phyloP scores from a whole-genome alignment of 2,888 invertebrate species.

The Acronicta psi region DNA sequence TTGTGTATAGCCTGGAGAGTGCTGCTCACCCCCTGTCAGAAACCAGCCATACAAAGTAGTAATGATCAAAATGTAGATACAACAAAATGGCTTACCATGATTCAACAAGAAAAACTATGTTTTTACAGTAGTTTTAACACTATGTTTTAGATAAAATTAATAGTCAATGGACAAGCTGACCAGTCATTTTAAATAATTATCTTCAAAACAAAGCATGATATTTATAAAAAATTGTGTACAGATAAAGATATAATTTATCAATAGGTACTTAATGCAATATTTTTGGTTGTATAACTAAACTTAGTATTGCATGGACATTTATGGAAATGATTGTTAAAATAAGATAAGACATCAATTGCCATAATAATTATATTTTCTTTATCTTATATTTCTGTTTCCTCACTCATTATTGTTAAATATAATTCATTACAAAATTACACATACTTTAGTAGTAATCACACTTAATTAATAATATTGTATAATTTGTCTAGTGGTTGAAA shows the following conservation, averaged over 20 bases:
- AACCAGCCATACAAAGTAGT: not conserved
- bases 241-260: slow-evolving; percentile 31
- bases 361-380: slow-evolving; percentile 4
- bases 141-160: too few species aligned
- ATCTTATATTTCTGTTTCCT: slow-evolving; percentile 1
- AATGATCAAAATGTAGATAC: not conserved
- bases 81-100: slow-evolving; percentile 12
- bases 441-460: too few species aligned
- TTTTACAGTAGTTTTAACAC: too few species aligned
- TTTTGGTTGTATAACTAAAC: not conserved
- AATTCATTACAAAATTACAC: not conserved
- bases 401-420: not conserved
- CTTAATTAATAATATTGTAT: too few species aligned
- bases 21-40: too few species aligned
- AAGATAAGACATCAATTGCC: slow-evolving; percentile 37
- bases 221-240: slow-evolving; percentile 3
- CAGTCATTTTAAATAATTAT: slow-evolving; percentile 1
- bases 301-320: slow-evolving; percentile 9
- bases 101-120: not conserved
- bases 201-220: not conserved
- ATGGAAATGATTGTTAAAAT: slow-evolving; percentile 26
- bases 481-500: too few species aligned
- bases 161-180: not conserved
- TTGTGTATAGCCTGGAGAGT: too few species aligned
- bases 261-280: slow-evolving; percentile 24